These are phyloP conservation scores for Hyaena hyaena DNA, from an alignment of 2,113 vertebrate species.

Conservation along the genomic window DNA sequence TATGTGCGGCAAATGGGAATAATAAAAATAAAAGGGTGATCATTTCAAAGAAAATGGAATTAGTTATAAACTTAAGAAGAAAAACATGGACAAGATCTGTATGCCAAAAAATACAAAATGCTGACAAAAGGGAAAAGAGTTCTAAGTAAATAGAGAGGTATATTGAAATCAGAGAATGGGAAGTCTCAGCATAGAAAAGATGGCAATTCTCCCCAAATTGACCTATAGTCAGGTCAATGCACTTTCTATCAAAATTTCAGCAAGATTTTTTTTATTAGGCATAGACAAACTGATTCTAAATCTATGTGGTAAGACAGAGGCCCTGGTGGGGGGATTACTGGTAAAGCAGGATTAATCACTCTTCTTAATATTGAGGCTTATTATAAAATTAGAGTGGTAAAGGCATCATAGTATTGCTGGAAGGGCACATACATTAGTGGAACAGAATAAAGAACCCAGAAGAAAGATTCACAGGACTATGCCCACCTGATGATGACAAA, in stretches of 20 bases:
- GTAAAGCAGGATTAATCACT: background rate
- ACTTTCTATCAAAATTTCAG: background rate
- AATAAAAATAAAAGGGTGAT: background rate
- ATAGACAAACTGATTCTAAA: background rate
- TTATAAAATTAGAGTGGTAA: background rate
- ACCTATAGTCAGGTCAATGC: background rate
- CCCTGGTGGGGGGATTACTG: background rate
- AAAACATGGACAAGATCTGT: background rate
- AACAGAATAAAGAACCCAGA: background rate
- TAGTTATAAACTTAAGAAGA: background rate
- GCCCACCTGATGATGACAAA: background rate
- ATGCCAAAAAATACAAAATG: background rate
- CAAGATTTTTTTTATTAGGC: background rate
- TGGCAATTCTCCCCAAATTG: background rate
- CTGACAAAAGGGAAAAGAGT: background rate
- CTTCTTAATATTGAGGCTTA: background rate
- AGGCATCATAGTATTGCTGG: background rate
- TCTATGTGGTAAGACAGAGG: background rate
- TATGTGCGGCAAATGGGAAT: background rate
- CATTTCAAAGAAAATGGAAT: background rate
- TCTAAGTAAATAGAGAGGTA: background rate
- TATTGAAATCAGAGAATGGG: background rate
- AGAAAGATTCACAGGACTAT: background rate
- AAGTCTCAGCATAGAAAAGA: background rate
- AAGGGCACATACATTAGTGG: background rate